A percentile compares a stretch with the other conserved stretches of the same genome.
phyloP scores from a whole-genome alignment of 2,797 vertebrate species.

The Sebastes hubbsi region DNA sequence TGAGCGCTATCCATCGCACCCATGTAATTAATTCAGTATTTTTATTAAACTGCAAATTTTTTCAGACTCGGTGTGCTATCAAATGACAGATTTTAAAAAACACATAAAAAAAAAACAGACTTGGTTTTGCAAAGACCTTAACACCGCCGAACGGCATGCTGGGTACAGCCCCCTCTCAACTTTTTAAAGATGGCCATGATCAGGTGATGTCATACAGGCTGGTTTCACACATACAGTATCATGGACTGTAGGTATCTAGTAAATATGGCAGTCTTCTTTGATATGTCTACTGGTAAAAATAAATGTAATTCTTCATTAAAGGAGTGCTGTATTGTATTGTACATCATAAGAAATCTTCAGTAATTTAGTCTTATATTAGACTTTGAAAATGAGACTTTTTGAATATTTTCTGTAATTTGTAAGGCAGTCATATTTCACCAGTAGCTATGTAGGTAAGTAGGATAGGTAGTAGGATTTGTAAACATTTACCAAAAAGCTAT shows the following conservation, averaged over 20 bases:
- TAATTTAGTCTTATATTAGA: neutral
- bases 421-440: neutral
- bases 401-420: neutral
- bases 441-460: neutral
- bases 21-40: too few relatives aligned
- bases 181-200: neutral
- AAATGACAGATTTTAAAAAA: too few relatives aligned
- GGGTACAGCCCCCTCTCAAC: neutral
- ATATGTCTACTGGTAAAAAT: neutral
- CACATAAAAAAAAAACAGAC: too few relatives aligned
- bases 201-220: slow-evolving; percentile 24
- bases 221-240: slow-evolving; percentile 12
- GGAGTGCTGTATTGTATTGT: neutral
- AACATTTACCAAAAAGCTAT: neutral
- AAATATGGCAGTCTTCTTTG: neutral
- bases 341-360: neutral
- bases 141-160: neutral
- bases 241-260: neutral
- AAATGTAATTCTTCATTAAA: neutral
- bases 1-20: too few relatives aligned
- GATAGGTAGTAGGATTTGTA: neutral
- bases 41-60: too few relatives aligned
- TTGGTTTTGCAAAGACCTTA: too few relatives aligned
- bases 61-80: too few relatives aligned
- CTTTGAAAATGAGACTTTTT: neutral